phyloP scores from a whole-genome alignment of 2,888 invertebrate species.

The Cryptocephalus moraei region DNA sequence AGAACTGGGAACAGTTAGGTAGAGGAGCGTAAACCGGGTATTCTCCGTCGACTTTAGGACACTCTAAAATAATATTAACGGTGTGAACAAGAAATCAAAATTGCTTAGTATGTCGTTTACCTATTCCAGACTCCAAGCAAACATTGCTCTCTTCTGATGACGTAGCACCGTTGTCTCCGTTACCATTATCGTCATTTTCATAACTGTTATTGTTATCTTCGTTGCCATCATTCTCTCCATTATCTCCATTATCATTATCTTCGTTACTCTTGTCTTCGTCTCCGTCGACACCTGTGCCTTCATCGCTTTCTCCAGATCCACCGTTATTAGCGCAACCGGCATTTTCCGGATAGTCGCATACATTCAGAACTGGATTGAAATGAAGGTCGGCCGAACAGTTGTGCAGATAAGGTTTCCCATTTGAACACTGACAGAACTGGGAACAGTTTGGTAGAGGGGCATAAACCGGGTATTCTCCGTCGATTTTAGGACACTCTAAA shows the following conservation, averaged over 20 bases:
- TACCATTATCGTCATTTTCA: too few species aligned
- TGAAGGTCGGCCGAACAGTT: constrained; percentile 12
- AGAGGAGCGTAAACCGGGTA: constrained; percentile 8
- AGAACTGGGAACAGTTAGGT: constrained; percentile 11
- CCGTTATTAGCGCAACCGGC: not conserved
- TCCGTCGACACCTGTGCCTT: too few species aligned
- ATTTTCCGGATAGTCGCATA: constrained; percentile 7
- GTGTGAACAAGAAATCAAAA: too few species aligned
- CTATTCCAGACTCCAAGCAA: too few species aligned
- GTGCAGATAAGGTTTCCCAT: constrained; percentile 8
- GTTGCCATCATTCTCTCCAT: too few species aligned
- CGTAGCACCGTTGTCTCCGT: too few species aligned
- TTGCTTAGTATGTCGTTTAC: too few species aligned
- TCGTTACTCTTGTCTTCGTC: too few species aligned
- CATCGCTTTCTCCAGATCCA: too few species aligned
- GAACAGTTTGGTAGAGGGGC: constrained; percentile 9
- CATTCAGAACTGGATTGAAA: constrained; percentile 10
- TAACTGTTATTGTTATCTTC: too few species aligned
- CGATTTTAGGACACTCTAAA: constrained; percentile 4
- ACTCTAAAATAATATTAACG: not conserved
- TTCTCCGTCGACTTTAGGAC: constrained; percentile 8
- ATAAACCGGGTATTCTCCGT: constrained; percentile 6
- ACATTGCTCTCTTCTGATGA: too few species aligned
- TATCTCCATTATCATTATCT: too few species aligned
- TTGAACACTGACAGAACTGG: constrained; percentile 13